Base-by-base conservation (phyloP, 2,888 invertebrate genomes). In the Lepidonotus clava region DNA sequence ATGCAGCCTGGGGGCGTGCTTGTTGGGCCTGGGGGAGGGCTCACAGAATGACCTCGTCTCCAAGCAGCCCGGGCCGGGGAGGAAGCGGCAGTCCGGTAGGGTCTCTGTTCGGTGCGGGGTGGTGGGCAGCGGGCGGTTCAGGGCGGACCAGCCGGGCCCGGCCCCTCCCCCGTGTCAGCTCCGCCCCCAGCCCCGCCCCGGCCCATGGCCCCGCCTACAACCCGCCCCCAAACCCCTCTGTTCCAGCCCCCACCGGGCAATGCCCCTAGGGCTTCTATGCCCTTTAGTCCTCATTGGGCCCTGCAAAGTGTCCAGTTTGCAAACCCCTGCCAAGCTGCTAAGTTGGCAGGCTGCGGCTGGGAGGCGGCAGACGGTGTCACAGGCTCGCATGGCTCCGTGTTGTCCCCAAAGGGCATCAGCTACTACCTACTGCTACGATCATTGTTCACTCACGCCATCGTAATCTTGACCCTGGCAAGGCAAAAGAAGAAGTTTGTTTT, bases 291-390 rank as follows among this genome's bases (percentile, higher is more conserved):
- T 71, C 56, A 5, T n/a, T n/a, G 5, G 5, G 5, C n/a, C 36
- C 71, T 34, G 71, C 71, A 71, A 71, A 71, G 38, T 71, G 38
- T 38, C 34, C 34, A 71, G 71, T 71, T 38, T 71, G 38, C 36
- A 71, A 21, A 38, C 21, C n/a, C 71, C 71, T 71, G 71, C 38
- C 11, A 71, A 71, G 71, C 71, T 71, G 71, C 71, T 38, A 46
- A 71, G n/a, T 11, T 32, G 71, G 0, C 71, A 38, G 21, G 18
- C 71, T 14, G 4, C 14, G 11, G 21, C 21, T 18, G 11, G 71
- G 36, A 71, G 34, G 71, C 11, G 36, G 21, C 71, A 71, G 38
- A 38, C 38, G 1, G 38, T 71, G 1, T 71, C 71, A 28, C 8
- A 28, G 8, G 21, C 21, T 11, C 28, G 28, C 71, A 71, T 71